Conservation (phyloP, 2,888 invertebrate species). For the Matsumyia berberina region DNA sequence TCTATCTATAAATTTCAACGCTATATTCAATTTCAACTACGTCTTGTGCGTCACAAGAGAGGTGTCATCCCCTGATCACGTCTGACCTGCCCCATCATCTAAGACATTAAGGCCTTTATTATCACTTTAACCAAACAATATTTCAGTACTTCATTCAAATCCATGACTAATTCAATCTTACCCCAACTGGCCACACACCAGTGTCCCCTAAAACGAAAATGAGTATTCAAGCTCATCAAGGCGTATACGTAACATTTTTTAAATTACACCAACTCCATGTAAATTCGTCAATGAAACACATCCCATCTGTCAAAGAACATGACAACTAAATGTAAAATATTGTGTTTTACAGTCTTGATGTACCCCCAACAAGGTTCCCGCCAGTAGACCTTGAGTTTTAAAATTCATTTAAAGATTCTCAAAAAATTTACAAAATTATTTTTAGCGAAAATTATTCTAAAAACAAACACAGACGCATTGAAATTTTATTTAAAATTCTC, state of each 20-base stretch:
- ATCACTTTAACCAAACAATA: background rate
- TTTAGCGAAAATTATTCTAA: constrained; percentile 12
- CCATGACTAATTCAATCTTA: constrained; percentile 18
- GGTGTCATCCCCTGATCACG: too few relatives aligned
- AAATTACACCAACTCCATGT: background rate
- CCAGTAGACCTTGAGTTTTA: constrained; percentile 2
- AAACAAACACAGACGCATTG: constrained; percentile 12
- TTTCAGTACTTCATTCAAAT: constrained; percentile 9
- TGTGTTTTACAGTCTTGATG: background rate
- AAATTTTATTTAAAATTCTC: background rate
- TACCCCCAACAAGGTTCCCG: background rate
- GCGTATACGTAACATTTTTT: constrained; percentile 24
- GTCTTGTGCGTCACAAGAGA: too few relatives aligned
- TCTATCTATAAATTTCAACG: too few relatives aligned
- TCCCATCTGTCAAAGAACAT: constrained; percentile 1
- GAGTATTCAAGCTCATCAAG: background rate
- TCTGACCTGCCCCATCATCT: too few relatives aligned
- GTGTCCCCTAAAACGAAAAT: background rate
- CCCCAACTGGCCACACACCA: background rate
- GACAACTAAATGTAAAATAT: background rate
- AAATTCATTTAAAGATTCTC: background rate
- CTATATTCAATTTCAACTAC: too few relatives aligned
- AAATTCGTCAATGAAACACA: background rate
- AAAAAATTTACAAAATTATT: background rate
- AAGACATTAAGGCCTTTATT: constrained; percentile 15